A percentile compares a stretch with the other conserved stretches of the same genome.
These are phyloP conservation scores for Sinocyclocheilus grahami DNA, from an alignment of 2,113 vertebrate species.

Conservation along the genomic window DNA sequence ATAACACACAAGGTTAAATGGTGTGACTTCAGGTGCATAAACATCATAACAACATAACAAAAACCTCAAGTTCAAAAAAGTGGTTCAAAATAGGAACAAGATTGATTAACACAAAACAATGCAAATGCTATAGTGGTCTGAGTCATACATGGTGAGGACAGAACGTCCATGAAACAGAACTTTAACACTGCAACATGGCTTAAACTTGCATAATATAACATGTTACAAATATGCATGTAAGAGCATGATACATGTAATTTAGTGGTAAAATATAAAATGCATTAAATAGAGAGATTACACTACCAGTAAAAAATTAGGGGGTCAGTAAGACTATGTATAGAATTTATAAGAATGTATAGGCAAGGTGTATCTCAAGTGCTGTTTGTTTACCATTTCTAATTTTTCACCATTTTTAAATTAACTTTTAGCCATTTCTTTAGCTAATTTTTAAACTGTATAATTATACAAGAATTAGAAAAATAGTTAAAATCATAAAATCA, in stretches of 20 bases:
- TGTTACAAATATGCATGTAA: not conserved
- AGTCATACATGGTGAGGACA: not conserved
- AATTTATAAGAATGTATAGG: no score
- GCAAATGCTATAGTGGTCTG: not conserved
- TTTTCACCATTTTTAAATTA: not conserved
- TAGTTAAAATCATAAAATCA: no score
- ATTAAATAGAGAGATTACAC: not conserved
- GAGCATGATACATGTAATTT: no score
- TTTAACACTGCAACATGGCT: not conserved
- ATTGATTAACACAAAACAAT: not conserved
- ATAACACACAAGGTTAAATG: not conserved
- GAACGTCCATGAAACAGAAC: not conserved
- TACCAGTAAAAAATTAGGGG: not conserved
- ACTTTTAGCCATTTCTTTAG: no score
- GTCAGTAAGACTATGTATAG: not conserved
- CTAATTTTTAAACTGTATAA: no score
- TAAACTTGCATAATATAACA: not conserved
- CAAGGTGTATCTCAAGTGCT: no score
- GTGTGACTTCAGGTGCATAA: conserved; percentile 22
- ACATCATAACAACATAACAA: not conserved
- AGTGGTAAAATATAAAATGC: not conserved
- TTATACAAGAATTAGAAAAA: no score
- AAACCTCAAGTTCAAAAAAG: not conserved
- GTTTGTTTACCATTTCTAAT: no score
- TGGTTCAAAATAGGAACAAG: not conserved